Evolutionary conservation across 2,797 vertebrate species (phyloP).

Genomic region (Danio albolineatus): DNA sequence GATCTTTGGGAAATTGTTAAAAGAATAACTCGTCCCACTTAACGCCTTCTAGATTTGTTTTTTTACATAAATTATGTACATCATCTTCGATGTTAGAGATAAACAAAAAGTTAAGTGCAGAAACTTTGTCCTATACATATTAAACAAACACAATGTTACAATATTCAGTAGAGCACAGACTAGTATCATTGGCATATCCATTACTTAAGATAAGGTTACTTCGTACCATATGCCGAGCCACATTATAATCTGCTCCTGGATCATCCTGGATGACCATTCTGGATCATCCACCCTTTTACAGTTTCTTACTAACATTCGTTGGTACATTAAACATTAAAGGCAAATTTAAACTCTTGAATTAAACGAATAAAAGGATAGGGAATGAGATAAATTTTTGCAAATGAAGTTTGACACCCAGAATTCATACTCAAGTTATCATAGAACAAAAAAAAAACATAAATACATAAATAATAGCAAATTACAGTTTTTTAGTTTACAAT

Average conservation of each 20-base stretch:
- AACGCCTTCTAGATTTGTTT: not conserved
- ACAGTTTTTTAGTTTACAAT: conserved; percentile 43
- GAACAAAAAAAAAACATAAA: not conserved
- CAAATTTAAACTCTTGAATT: conserved; percentile 15
- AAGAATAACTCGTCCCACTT: conserved; percentile 13
- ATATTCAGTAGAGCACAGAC: conserved; percentile 22
- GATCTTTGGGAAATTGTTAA: conserved; percentile 27
- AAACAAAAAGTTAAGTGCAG: conserved; percentile 25
- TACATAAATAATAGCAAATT: conserved; percentile 38
- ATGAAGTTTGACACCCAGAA: conserved; percentile 33
- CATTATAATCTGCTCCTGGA: conserved; percentile 12
- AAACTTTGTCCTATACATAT: conserved; percentile 25
- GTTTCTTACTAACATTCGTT: conserved; percentile 6
- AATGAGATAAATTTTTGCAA: conserved; percentile 48
- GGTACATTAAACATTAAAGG: conserved; percentile 11
- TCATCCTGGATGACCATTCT: not conserved
- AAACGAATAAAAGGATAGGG: conserved; percentile 31
- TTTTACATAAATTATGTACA: conserved; percentile 32
- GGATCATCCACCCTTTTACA: conserved; percentile 15
- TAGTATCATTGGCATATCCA: not conserved
- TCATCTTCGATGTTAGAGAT: conserved; percentile 8
- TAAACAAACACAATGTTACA: conserved; percentile 31
- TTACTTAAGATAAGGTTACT: conserved; percentile 5
- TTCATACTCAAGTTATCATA: not conserved
- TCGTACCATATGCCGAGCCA: conserved; percentile 2